Evolutionary conservation across 2,113 vertebrate genomes (phyloP).

Genomic region (Spea bombifrons): DNA sequence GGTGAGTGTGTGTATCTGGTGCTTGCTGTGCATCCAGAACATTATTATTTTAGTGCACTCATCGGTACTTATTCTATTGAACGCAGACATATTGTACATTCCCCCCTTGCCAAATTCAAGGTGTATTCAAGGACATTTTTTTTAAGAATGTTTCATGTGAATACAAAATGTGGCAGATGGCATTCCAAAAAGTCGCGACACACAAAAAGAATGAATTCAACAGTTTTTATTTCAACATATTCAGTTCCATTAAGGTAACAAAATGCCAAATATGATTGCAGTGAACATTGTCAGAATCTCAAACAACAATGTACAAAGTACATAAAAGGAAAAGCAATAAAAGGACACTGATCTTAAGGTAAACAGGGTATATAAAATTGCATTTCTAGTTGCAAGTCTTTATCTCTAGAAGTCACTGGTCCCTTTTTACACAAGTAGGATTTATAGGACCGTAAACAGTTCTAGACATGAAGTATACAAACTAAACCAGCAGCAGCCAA

Average conservation of each 20-base stretch:
- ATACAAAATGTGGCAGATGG: too few species aligned
- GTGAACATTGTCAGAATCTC: constrained; percentile 61
- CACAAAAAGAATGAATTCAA: constrained; percentile 15
- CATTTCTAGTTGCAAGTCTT: constrained; percentile 79
- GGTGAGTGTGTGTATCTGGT: too few species aligned
- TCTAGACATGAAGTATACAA: constrained; percentile 54
- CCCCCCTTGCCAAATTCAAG: too few species aligned
- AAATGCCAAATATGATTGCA: constrained; percentile 69
- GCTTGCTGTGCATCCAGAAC: too few species aligned
- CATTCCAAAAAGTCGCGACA: not conserved
- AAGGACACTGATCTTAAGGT: constrained; percentile 56
- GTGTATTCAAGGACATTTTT: too few species aligned
- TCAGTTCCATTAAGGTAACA: constrained; percentile 72
- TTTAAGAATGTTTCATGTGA: too few species aligned
- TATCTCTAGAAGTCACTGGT: constrained; percentile 57
- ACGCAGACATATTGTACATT: too few species aligned
- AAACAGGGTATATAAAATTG: constrained; percentile 76
- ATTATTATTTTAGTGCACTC: too few species aligned
- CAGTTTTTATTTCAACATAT: constrained; percentile 67
- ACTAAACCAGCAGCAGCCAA: constrained; percentile 30
- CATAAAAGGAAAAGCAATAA: constrained; percentile 55
- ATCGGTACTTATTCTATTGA: too few species aligned
- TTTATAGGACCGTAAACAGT: constrained; percentile 47
- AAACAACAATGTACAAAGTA: constrained; percentile 53
- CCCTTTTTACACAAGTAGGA: constrained; percentile 36